A percentile compares a stretch with the other conserved stretches of the same genome.
Evolutionary conservation across 2,888 invertebrate species (phyloP).

Genomic region (Ariolimax columbianus): DNA sequence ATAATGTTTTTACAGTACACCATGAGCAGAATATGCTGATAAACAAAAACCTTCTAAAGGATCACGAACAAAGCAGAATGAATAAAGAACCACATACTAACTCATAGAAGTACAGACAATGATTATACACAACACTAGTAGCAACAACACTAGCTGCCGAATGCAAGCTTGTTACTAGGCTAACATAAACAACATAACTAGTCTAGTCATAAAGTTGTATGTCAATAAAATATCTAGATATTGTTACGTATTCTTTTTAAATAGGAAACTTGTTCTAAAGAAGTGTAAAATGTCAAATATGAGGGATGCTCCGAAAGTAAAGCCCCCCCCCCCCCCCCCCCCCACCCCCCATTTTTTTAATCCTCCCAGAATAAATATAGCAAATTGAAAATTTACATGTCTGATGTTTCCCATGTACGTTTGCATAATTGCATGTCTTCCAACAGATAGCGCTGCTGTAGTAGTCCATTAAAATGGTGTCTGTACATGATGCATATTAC

Average conservation of each 20-base stretch:
- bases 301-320: too few species aligned
- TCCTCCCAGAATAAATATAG: too few species aligned
- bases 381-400: too few species aligned
- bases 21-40: not conserved
- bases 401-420: too few species aligned
- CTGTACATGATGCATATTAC: too few species aligned
- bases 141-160: not conserved
- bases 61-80: not conserved
- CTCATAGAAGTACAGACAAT: slow-evolving; percentile 13
- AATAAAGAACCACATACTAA: not conserved
- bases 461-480: too few species aligned
- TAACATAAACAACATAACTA: not conserved
- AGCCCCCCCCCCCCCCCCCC: too few species aligned
- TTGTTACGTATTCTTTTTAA: not conserved
- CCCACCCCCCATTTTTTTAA: too few species aligned
- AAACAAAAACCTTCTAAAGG: not conserved
- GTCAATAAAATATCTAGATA: not conserved
- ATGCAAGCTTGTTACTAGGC: not conserved
- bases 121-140: not conserved
- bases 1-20: not conserved
- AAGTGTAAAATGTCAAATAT: too few species aligned
- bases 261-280: too few species aligned
- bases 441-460: too few species aligned
- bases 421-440: too few species aligned
- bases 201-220: not conserved